These are phyloP conservation scores for Athalia rosae DNA, from an alignment of 2,888 invertebrate species.

Conservation along the genomic window DNA sequence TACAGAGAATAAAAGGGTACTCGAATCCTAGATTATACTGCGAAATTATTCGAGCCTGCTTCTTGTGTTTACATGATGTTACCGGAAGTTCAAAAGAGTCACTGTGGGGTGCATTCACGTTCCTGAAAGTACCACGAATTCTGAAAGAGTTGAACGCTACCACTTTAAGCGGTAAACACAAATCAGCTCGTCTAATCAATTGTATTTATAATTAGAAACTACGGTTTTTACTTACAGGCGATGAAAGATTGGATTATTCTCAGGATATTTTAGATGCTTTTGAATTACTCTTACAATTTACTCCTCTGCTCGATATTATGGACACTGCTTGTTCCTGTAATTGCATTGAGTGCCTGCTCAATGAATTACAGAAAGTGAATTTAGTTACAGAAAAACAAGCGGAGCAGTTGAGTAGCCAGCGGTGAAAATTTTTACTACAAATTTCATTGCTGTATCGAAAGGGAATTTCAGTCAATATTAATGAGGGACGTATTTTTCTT, in stretches of 20 bases:
- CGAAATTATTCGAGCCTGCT: slow-evolving; percentile 92
- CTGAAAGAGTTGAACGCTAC: slow-evolving; percentile 81
- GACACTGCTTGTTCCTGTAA: slow-evolving; percentile 94
- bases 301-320: slow-evolving; percentile 90
- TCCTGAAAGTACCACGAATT: slow-evolving; percentile 91
- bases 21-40: slow-evolving; percentile 88
- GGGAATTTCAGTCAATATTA: not conserved
- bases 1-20: slow-evolving; percentile 89
- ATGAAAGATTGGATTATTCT: slow-evolving; percentile 81
- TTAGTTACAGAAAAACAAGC: slow-evolving; percentile 87
- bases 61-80: slow-evolving; percentile 92
- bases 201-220: not conserved
- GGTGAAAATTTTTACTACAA: slow-evolving; percentile 69
- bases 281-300: slow-evolving; percentile 88
- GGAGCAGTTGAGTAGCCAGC: slow-evolving; percentile 80
- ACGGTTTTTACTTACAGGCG: slow-evolving; percentile 55
- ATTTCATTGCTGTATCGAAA: not conserved
- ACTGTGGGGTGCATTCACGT: slow-evolving; percentile 95
- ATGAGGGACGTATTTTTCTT: not conserved
- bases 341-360: slow-evolving; percentile 87
- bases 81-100: slow-evolving; percentile 89
- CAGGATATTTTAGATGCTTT: slow-evolving; percentile 88
- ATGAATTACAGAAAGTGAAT: slow-evolving; percentile 87
- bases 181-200: slow-evolving; percentile 1
- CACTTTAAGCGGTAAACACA: slow-evolving; percentile 73